Conservation (phyloP, 2,113 vertebrate species). For the Petrocephalus zakoni region DNA sequence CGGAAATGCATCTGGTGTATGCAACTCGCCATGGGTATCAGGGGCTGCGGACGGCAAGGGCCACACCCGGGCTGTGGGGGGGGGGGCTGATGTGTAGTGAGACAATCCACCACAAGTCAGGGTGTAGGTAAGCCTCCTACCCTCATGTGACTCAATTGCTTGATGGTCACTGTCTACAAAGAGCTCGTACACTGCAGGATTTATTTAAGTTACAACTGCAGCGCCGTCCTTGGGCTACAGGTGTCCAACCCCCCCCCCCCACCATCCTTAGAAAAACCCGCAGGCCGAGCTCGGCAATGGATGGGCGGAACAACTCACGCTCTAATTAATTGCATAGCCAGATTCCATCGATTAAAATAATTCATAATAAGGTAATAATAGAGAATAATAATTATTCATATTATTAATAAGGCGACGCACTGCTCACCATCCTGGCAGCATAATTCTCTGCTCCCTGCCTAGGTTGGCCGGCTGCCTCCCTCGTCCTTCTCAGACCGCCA, state of each 20-base stretch:
- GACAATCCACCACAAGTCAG: neutral
- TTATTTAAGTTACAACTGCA: neutral
- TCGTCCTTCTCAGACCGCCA: neutral
- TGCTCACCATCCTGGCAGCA: neutral
- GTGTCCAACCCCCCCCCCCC: neutral
- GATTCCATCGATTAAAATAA: neutral
- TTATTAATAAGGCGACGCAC: neutral
- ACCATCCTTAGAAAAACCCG: neutral
- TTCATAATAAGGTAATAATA: neutral
- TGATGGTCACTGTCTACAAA: neutral
- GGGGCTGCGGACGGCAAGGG: neutral
- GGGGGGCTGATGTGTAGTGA: neutral
- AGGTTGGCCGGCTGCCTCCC: neutral
- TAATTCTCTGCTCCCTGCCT: neutral
- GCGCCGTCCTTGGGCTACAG: neutral
- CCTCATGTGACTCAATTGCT: neutral
- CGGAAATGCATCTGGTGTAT: constrained; percentile 42
- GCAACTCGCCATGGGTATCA: constrained; percentile 31
- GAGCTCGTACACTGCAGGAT: too few relatives aligned
- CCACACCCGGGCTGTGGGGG: neutral
- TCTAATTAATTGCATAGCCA: neutral
- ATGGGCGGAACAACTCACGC: neutral
- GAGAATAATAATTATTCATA: constrained; percentile 6
- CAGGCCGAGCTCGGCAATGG: neutral
- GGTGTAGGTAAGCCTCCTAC: neutral